A percentile compares a stretch with the other conserved stretches of the same genome.
Conservation (phyloP, 1,140 invertebrate species). For the Cardiocondyla obscurior region DNA sequence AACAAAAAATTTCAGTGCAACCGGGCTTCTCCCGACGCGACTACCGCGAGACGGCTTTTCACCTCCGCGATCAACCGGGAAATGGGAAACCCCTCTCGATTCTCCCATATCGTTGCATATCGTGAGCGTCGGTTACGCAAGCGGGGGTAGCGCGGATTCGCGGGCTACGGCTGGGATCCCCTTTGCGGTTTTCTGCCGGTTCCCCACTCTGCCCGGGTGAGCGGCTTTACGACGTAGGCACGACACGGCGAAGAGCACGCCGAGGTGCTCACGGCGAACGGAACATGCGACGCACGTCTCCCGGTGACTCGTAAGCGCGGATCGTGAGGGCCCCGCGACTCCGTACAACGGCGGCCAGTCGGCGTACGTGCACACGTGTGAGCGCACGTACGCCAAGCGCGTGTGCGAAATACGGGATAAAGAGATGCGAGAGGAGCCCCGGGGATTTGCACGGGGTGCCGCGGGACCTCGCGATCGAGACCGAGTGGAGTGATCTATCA, state of each 20-base stretch:
- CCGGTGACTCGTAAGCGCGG: slow-evolving; percentile 48
- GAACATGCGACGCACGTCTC: slow-evolving; percentile 66
- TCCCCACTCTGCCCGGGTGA: slow-evolving; percentile 22
- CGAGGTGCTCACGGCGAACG: slow-evolving; percentile 50
- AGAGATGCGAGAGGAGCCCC: background rate
- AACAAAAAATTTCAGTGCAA: background rate
- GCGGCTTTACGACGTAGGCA: background rate
- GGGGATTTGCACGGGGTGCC: background rate
- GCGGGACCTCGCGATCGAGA: background rate
- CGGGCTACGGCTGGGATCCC: slow-evolving; percentile 47
- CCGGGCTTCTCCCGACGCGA: background rate
- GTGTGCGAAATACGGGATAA: slow-evolving; percentile 24
- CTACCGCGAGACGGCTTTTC: background rate
- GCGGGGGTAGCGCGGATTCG: slow-evolving; percentile 46
- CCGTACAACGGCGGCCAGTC: no score
- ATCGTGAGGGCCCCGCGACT: slow-evolving; percentile 24
- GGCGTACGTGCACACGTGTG: slow-evolving; percentile 67
- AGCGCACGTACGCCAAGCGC: slow-evolving; percentile 56
- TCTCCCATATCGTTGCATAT: background rate
- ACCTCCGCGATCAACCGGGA: background rate
- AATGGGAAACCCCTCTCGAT: background rate
- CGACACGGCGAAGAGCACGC: slow-evolving; percentile 37
- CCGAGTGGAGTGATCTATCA: background rate
- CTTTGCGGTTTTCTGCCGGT: slow-evolving; percentile 51
- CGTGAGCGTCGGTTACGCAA: slow-evolving; percentile 28